A percentile compares a stretch with the other conserved stretches of the same genome.
Conservation (phyloP, 2,888 invertebrate species). For the Gymnosoma rotundatum region DNA sequence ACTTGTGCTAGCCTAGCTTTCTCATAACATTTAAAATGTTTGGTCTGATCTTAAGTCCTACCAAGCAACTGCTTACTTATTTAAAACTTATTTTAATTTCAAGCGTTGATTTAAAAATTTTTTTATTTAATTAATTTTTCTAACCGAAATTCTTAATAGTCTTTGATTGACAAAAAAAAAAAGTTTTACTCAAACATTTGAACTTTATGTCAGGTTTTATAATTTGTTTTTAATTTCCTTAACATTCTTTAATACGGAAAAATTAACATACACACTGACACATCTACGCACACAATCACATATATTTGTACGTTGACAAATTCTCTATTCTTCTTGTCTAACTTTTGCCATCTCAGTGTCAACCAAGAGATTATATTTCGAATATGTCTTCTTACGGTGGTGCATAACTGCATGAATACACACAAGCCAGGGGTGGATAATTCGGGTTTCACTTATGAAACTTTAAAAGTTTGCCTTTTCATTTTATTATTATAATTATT, state of each 20-base stretch:
- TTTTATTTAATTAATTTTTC: constrained; percentile 30
- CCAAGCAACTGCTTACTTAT: not conserved
- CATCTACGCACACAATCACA: constrained; percentile 7
- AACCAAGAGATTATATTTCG: constrained; percentile 69
- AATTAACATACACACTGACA: constrained; percentile 7
- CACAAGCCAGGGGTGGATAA: constrained; percentile 36
- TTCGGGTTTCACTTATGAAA: not conserved
- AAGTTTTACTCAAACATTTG: constrained; percentile 53
- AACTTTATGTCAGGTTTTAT: constrained; percentile 65
- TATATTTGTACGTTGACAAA: constrained; percentile 34
- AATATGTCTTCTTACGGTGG: constrained; percentile 65
- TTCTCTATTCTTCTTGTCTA: constrained; percentile 67
- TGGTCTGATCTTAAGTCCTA: too few species aligned
- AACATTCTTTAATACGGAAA: constrained; percentile 49
- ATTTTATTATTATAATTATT: too few species aligned
- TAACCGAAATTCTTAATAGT: constrained; percentile 38
- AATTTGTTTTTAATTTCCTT: constrained; percentile 69
- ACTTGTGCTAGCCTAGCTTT: too few species aligned
- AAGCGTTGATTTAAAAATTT: not conserved
- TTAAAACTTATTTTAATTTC: not conserved
- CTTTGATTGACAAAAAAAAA: constrained; percentile 18
- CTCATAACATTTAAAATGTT: too few species aligned
- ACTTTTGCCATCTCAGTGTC: constrained; percentile 70
- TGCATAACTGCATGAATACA: constrained; percentile 61
- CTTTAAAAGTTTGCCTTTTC: too few species aligned